Evolutionary conservation across 2,888 invertebrate species (phyloP).

Genomic region (Epirrita christyi): DNA sequence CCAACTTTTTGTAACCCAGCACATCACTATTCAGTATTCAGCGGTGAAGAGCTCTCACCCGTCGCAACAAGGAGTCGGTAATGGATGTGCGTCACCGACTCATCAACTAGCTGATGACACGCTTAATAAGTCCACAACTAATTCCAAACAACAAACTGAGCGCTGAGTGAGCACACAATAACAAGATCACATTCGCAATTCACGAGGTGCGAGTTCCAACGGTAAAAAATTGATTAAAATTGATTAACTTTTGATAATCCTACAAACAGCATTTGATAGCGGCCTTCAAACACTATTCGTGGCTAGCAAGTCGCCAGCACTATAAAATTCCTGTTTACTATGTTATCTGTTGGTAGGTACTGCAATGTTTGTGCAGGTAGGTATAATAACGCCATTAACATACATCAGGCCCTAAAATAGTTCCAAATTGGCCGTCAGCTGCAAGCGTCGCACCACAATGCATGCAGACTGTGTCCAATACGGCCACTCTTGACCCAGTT

Average conservation of each 20-base stretch:
- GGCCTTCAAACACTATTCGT: too few species aligned
- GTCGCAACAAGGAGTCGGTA: constrained; percentile 5
- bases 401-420: constrained; percentile 13
- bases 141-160: too few species aligned
- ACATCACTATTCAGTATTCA: not conserved
- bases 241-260: too few species aligned
- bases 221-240: too few species aligned
- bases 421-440: constrained; percentile 30
- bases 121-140: not conserved
- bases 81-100: constrained; percentile 14
- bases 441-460: constrained; percentile 25
- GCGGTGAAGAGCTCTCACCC: constrained; percentile 2
- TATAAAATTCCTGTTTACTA: too few species aligned
- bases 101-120: not conserved
- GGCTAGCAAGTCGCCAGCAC: too few species aligned
- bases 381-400: constrained; percentile 8
- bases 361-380: not conserved
- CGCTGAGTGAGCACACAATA: too few species aligned
- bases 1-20: not conserved
- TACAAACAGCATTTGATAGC: too few species aligned
- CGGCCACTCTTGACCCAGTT: constrained; percentile 30
- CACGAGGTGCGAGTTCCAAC: too few species aligned
- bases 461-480: constrained; percentile 29
- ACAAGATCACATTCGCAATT: too few species aligned
- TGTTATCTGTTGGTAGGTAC: not conserved